Evolutionary conservation across 2,797 vertebrate genomes (phyloP).

Genomic region (Spinibarbus caldwelli): DNA sequence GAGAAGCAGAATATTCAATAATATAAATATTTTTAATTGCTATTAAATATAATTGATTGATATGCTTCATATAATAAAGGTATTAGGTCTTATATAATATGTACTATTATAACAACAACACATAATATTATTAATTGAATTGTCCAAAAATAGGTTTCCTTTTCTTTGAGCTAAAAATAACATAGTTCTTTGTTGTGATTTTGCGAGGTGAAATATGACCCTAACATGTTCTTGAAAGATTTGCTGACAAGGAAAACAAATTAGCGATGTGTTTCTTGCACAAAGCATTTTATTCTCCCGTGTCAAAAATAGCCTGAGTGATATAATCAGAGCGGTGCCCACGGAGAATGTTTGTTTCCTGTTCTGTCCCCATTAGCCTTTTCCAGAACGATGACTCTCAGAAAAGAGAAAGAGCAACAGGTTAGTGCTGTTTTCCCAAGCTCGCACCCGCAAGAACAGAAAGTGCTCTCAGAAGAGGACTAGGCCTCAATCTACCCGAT

Average conservation of each 20-base stretch:
- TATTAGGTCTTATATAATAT: background rate
- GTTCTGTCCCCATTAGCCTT: constrained; percentile 51
- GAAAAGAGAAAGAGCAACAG: constrained; percentile 25
- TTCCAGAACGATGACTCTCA: constrained; percentile 35
- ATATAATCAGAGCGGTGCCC: constrained; percentile 51
- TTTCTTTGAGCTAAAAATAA: background rate
- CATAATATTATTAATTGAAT: background rate
- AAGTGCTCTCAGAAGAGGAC: background rate
- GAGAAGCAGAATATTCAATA: background rate
- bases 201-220: background rate
- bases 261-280: constrained; percentile 33
- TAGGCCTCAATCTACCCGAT: constrained; percentile 8
- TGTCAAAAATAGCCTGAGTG: constrained; percentile 50
- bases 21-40: background rate
- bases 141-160: background rate
- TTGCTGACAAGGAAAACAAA: constrained; percentile 9
- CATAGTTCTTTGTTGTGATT: background rate
- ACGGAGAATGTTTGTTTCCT: constrained; percentile 52
- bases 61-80: background rate
- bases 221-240: background rate
- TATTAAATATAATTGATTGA: background rate
- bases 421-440: background rate
- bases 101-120: background rate
- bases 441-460: background rate
- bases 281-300: constrained; percentile 53